Conservation (phyloP, 2,888 invertebrate species). For the Sisyra nigra region DNA sequence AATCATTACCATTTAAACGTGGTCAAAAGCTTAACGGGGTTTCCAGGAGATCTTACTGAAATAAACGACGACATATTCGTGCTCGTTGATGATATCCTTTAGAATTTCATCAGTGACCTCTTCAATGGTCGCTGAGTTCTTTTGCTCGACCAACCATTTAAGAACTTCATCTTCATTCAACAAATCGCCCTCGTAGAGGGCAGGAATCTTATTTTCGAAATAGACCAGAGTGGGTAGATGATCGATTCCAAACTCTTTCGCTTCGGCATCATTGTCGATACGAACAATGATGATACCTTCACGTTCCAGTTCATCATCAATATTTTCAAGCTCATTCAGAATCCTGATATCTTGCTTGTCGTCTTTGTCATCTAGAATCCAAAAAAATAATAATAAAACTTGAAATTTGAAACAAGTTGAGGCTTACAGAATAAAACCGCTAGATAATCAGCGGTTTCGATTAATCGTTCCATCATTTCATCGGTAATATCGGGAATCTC, state of each 20-base stretch:
- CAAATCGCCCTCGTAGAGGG: conserved; percentile 79
- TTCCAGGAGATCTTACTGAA: conserved; percentile 51
- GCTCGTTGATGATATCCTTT: conserved; percentile 68
- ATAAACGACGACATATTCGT: conserved; percentile 87
- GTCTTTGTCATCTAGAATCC: conserved; percentile 69
- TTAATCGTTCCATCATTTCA: conserved; percentile 83
- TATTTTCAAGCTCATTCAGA: conserved; percentile 78
- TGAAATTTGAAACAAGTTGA: not conserved
- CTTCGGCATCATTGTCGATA: conserved; percentile 78
- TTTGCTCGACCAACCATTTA: conserved; percentile 78
- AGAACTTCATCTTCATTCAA: conserved; percentile 84
- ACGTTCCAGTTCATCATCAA: conserved; percentile 79
- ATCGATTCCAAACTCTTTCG: conserved; percentile 80
- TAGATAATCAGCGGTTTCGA: conserved; percentile 62
- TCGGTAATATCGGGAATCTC: conserved; percentile 87
- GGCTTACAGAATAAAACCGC: conserved; percentile 88
- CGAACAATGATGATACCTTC: conserved; percentile 83
- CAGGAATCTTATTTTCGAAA: conserved; percentile 83
- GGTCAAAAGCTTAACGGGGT: too few relatives aligned
- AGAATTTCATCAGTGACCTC: conserved; percentile 88
- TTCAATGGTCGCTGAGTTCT: conserved; percentile 81
- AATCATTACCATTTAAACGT: too few relatives aligned
- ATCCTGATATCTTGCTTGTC: conserved; percentile 79
- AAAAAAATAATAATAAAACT: too few relatives aligned
- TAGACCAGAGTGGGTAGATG: conserved; percentile 74